Evolutionary conservation across 2,888 invertebrate species (phyloP), one percentile per base, ranked within the genome.

Genomic region (Tinea semifulvella): DNA sequence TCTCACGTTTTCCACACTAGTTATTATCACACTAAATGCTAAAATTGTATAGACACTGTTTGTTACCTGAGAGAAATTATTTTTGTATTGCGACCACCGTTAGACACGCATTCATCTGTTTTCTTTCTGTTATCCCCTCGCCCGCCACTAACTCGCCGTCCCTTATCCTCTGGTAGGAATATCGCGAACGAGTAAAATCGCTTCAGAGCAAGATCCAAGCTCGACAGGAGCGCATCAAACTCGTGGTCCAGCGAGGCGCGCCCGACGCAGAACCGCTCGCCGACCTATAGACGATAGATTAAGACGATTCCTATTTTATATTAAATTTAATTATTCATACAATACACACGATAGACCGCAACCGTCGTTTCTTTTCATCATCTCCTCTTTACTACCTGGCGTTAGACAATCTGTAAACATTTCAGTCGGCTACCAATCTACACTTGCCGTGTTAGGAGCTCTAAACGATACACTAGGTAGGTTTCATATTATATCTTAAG

Each of bases 121-220:
- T 58, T 58, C 68, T 67, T 67, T 68, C 58, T 76, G 68, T 76
- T 71, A 63, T 66, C 65, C 63, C 62, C 64, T 7, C 13, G 13
- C 14, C 58, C 61, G 58, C 61, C 61, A 75, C 48, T 50, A 49
- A 76, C 73, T 58, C 57, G 56, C 62, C 60, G 56, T 60, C 54
- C 63, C 69, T 70, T 81, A 77, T 83, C 83, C 71, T 69, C 69
- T 67, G 65, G 56, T 80, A 94, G 94, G 89, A 88, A 72, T 91
- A 87, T 84, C 90, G 90, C 71, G 94, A 94, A 80, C 88, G 87
- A 79, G 89, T 93, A 62, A 91, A 91, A 72, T 86, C 88, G 69
- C 86, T 95, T 66, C 92, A 94, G 77, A 90, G 88, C 82, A 92
- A 92, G 85, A 91, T 95, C 65, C 86, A 89, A 64, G 90, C 92